Base-by-base conservation (phyloP, 2,888 invertebrate species). In the Oligia fasciuncula region DNA sequence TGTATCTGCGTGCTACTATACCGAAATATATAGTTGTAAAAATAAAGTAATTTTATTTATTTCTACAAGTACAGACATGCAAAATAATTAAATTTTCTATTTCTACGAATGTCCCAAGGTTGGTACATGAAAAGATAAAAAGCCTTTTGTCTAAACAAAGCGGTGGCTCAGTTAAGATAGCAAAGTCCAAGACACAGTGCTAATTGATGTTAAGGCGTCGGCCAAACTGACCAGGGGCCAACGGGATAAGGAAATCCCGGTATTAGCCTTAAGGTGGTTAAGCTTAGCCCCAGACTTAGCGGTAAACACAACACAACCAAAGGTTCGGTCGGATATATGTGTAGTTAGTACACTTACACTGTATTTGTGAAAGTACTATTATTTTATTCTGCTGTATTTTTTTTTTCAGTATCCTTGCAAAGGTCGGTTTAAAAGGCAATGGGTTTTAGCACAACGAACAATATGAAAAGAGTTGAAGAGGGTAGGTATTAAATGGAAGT, bases 241-340 rank as follows among this genome's bases (percentile, higher is more conserved):
- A 83, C 85, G 89, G 91, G 94, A 95, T 95, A 95, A 95, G 93
- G 90, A 91, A 92, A 95, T 93, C 94, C 94, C 91, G 87, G 93
- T 91, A 91, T 94, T 94, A 95, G 91, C 93, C 92, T 91, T 90
- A 91, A 93, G 93, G 93, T 93, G 92, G 91, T 92, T 91, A 91
- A 91, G 91, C 91, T 91, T 87, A 90, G 81, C 90, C 89, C 88
- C 79, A 86, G 91, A 88, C 91, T 93, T 91, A 91, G 90, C 91
- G 88, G 89, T 90, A 91, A 92, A 91, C 91, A 93, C 91, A 91
- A 91, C 89, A 91, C 86, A 87, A 89, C 89, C 90, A 87, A 90
- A 90, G 91, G 89, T 90, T 35, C 88, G 77, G 81, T 57, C 76
- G 83, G 35, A 83, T 88, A 79, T 84, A 85, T 77, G 80, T 81